Evolutionary conservation across 1,140 invertebrate species (phyloP), one percentile per base, ranked within the genome.

Genomic region (Pseudomyrmex flavicornis): DNA sequence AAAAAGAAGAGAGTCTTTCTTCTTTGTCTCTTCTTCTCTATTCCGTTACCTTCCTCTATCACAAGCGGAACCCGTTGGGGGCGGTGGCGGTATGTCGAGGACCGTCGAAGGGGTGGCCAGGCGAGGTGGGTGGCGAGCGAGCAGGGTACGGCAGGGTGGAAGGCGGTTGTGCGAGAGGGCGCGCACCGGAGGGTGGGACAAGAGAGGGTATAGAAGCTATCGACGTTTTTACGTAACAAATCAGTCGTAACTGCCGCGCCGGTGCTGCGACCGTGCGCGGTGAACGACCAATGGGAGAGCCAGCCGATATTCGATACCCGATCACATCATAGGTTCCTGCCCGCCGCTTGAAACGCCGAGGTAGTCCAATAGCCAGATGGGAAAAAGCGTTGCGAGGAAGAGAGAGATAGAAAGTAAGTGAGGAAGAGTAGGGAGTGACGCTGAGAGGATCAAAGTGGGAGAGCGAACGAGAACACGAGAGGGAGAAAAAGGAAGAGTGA

Each of bases 221-320:
- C 93, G 94, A 94, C 94, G 93, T 94, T 94, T 94, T 94, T 94
- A 94, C 94, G 93, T 94, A 94, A 94, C 94, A 94, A 94, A 94
- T 94, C 94, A 94, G 94, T 94, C 93, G 94, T 93, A 93, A 94
- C 93, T 93, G 90, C 90, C 85, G 90, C 92, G 92, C 92, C 87
- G 88, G 89, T 83, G 85, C 85, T 87, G 92, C 92, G 92, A 92
- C 91, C 91, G 91, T 92, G 93, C 91, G 93, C 92, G 89, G 90
- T 92, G 89, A 91, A 87, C 91, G 84, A 92, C 94, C 94, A 94
- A 94, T 94, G 90, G 90, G 92, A 93, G 89, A 84, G 89, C 91
- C 87, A 93, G 93, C 92, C 94, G 93, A 94, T 94, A 94, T 91
- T 94, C 94, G 93, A 94, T 94, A 94, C 85, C 93, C 93, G 94